phyloP scores from a whole-genome alignment of 2,113 vertebrate species.

The Steatornis caripensis region DNA sequence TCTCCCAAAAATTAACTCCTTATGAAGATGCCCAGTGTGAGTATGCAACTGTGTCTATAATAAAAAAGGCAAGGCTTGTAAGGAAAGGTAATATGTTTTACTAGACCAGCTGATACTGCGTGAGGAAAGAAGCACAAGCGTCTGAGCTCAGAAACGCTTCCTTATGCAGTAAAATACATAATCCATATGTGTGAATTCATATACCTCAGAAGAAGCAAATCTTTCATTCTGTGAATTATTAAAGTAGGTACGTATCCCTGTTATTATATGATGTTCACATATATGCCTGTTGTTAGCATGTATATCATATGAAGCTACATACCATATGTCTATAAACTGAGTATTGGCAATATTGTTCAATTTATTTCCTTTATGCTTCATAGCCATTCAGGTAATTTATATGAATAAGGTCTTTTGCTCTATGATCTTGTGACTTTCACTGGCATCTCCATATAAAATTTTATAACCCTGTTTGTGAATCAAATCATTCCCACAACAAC shows the following conservation, averaged over 20 bases:
- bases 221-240: not conserved
- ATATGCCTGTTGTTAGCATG: not conserved
- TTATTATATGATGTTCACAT: not conserved
- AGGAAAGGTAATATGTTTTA: not conserved
- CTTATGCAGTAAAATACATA: not conserved
- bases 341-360: slow-evolving; percentile 62
- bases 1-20: not conserved
- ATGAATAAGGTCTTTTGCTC: slow-evolving; percentile 69
- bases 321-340: slow-evolving; percentile 29
- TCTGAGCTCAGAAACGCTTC: not conserved
- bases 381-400: slow-evolving; percentile 74
- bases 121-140: not conserved
- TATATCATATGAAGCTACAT: not conserved
- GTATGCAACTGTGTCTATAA: not conserved
- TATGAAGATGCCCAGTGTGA: not conserved
- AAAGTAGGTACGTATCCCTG: not conserved
- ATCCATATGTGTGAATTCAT: not conserved
- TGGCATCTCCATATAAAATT: slow-evolving; percentile 77
- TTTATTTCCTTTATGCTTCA: slow-evolving; percentile 72
- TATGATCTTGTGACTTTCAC: slow-evolving; percentile 75
- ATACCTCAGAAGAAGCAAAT: not conserved
- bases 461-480: slow-evolving; percentile 82
- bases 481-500: slow-evolving; percentile 75
- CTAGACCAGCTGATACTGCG: not conserved
- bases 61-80: not conserved